Conservation (phyloP, 1,140 invertebrate species). For the Magallana angulata region DNA sequence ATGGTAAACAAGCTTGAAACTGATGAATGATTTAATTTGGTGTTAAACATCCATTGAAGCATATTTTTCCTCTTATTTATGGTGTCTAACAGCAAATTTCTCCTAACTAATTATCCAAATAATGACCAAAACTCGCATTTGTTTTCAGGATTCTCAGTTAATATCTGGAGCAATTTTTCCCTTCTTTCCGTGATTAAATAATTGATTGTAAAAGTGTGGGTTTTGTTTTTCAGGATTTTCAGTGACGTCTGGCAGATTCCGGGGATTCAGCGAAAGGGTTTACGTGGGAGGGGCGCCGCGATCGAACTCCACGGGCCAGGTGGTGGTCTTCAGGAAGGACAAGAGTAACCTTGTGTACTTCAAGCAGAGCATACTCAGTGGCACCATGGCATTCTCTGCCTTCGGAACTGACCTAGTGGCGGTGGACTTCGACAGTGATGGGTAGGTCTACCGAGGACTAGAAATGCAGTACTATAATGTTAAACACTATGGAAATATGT, state of each 20-base stretch:
- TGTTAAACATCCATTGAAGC: no score
- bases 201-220: no score
- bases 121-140: no score
- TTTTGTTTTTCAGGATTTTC: slow-evolving; percentile 66
- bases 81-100: no score
- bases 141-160: no score
- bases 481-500: no score
- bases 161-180: no score
- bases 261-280: slow-evolving; percentile 79
- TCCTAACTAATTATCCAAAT: no score
- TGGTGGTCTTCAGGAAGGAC: slow-evolving; percentile 87
- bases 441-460: slow-evolving; percentile 72
- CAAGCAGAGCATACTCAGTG: slow-evolving; percentile 60
- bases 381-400: slow-evolving; percentile 92
- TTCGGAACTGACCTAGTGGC: slow-evolving; percentile 94
- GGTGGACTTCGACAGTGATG: slow-evolving; percentile 95
- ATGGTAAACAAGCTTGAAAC: no score
- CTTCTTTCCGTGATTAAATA: no score
- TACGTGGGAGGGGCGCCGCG: slow-evolving; percentile 95
- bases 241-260: slow-evolving; percentile 63
- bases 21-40: no score
- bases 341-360: slow-evolving; percentile 56
- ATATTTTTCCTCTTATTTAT: no score
- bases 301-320: slow-evolving; percentile 85
- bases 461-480: neutral